Base-by-base conservation (phyloP, 2,888 invertebrate species). In the Platycheirus rosarum region DNA sequence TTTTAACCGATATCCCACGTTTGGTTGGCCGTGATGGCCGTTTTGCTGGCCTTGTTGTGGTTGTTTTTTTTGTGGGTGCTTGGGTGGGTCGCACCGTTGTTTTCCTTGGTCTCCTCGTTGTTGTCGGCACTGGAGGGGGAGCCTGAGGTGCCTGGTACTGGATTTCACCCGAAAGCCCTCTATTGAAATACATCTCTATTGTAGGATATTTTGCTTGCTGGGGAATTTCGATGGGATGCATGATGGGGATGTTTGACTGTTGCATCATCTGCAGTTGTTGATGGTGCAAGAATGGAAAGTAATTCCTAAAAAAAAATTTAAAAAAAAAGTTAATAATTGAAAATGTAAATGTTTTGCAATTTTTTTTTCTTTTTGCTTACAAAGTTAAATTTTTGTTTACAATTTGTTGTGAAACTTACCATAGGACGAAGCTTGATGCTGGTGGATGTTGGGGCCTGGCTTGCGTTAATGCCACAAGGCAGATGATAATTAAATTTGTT, bases 191-290 rank as follows among this genome's bases (percentile, higher is more conserved):
- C 46, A 65, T 49, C 32, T 76, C 60, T 11, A 75, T 76, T 0
- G 44, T 32, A 1, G 77, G 77, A 32, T 73, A 78, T 42, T 62
- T 68, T 7, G 37, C 16, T 8, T 37, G 60, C 0, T 55, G 62
- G 3, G 42, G 44, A 0, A 73, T 29, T 20, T 23, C 44, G 26
- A 44, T 26, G 0, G 49, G 49, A 8, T 68, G 74, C 40, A 78
- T 29, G 18, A 69, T 14, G 11, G 29, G 69, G 2, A 69, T 69
- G 8, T 46, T 63, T 11, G 14, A 14, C 8, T 74, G 78, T 49
- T 79, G 79, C 63, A 75, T 65, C 74, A 79, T 42, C n/a, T 57
- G 65, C 7, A 78, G 51, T 16, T 70, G 75, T 7, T 70, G 70
- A 1, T 69, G 79, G 11, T 75, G 79, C 7, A 79, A 18, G 11